Conservation (phyloP, 2,113 vertebrate genomes). For the Bufo bufo region DNA sequence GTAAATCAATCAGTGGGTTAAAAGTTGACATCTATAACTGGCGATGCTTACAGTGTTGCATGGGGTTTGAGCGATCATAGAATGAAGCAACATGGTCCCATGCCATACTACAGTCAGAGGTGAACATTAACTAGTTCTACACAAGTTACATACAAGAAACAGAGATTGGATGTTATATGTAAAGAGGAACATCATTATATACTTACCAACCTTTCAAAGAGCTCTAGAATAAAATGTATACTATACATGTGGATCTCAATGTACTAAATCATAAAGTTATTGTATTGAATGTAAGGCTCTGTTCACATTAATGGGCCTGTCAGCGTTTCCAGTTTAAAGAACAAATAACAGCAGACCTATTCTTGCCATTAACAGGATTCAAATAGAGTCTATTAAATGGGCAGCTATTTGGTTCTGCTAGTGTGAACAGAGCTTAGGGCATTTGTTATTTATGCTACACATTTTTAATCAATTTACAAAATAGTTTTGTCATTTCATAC, state of each 20-base stretch:
- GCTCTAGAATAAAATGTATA: background rate
- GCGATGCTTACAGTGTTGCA: background rate
- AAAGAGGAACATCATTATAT: background rate
- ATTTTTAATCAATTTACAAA: background rate
- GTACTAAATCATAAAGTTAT: background rate
- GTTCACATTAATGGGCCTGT: background rate
- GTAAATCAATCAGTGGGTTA: conserved; percentile 41
- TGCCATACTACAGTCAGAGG: background rate
- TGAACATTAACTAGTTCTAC: background rate
- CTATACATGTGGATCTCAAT: background rate
- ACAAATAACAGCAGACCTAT: background rate
- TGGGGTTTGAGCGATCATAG: background rate
- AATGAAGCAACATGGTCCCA: background rate
- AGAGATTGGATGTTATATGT: background rate
- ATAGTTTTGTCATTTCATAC: background rate
- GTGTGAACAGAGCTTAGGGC: too few species aligned
- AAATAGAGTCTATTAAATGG: too few species aligned
- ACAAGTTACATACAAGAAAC: background rate
- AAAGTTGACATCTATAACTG: conserved; percentile 16
- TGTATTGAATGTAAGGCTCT: background rate
- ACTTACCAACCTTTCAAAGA: background rate
- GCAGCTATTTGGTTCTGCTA: too few species aligned
- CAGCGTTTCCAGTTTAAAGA: background rate
- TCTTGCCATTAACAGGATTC: too few species aligned
- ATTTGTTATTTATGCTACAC: background rate